These are phyloP conservation scores for Tenebrosternarchus preto DNA, from an alignment of 2,113 vertebrate species.

Conservation along the genomic window DNA sequence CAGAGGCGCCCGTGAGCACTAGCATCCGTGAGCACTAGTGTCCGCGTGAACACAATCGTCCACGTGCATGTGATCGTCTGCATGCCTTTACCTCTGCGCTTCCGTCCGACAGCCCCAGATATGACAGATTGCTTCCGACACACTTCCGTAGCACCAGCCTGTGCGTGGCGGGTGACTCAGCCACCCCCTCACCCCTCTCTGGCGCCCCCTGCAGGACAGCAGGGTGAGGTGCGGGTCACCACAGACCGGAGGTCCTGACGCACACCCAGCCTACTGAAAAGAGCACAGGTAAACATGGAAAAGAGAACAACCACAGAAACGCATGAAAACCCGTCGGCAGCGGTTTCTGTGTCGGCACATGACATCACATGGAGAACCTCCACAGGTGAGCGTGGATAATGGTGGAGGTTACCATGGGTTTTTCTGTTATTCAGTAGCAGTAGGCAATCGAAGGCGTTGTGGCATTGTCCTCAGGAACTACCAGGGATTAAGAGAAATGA, in stretches of 20 bases:
- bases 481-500: not conserved
- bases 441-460: not conserved
- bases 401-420: not conserved
- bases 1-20: no score
- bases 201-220: conserved; percentile 89
- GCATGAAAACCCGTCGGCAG: not conserved
- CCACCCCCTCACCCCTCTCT: conserved; percentile 62
- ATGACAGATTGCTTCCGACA: conserved; percentile 96
- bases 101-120: conserved; percentile 88
- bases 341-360: no score
- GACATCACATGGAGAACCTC: not conserved
- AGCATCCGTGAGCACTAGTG: no score
- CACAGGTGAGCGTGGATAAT: not conserved
- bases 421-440: conserved; percentile 6
- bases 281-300: conserved; percentile 80
- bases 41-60: no score
- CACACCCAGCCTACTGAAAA: conserved; percentile 71
- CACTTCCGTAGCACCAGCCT: conserved; percentile 82
- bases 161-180: conserved; percentile 88
- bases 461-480: not conserved
- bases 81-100: conserved; percentile 67
- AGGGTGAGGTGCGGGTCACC: conserved; percentile 89
- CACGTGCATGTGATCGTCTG: no score
- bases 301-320: not conserved
- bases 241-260: conserved; percentile 24